Base-by-base conservation (phyloP, 2,113 vertebrate species). In the Hypocryptadius cinnamomeus region DNA sequence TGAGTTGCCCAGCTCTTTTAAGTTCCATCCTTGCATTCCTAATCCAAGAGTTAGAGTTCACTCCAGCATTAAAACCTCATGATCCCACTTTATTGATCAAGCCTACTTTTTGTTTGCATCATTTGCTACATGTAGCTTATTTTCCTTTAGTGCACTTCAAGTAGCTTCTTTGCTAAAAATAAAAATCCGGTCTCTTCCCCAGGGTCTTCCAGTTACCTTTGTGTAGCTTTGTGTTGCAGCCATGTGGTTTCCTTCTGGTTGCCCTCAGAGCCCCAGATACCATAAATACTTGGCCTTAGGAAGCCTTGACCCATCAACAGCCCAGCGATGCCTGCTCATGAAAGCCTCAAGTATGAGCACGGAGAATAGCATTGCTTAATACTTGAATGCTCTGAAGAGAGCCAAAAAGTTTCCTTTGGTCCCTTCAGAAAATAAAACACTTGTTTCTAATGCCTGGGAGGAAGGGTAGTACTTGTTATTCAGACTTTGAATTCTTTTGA, bases 171-270 rank as follows among this genome's bases (percentile, higher is more conserved):
- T 5, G 65, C 83, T 95, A 94, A 90, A 95, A 94, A 89, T 87
- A 92, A 92, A 90, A 78, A 74, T 44, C 72, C 2, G 1, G 64
- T 56, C 64, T 83, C 40, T 80, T 94, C 92, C 77, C 72, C 27
- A 63, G 79, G 60, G 90, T 61, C n/a, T 9, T 86, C 11, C 64
- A 40, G 47, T 68, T 93, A 92, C 59, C 30, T 47, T 76, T 87
- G 61, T 61, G 37, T 77, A 91, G 82, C 85, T 93, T 63, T 95
- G 64, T 78, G 48, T 59, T 81, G 64, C 61, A 90, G 83, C 78
- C 77, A 48, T 37, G 84, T 89, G 83, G 86, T 90, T 93, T 93
- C 86, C 72, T 90, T 92, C 48, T 94, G 86, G 69, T 90, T 90
- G 82, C 83, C 51, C 64, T 93, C 71, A 53, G 68, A 80, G 72